Conservation (phyloP, 2,888 invertebrate genomes). For the Cacoxenus indagator region DNA sequence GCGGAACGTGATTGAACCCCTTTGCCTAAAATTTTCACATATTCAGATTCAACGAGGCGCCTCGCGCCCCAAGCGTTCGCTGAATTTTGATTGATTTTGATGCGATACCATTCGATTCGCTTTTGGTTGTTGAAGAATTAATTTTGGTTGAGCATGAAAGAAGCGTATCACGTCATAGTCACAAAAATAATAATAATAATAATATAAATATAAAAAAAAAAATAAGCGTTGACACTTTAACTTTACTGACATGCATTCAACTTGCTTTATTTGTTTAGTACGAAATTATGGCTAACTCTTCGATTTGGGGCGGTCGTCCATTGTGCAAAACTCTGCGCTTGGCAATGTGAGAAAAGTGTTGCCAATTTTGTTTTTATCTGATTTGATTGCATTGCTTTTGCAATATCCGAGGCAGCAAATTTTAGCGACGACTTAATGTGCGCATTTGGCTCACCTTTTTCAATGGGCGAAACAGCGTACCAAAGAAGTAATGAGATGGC, state of each 20-base stretch:
- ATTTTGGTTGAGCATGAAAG: no score
- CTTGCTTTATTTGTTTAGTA: background rate
- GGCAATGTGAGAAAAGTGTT: background rate
- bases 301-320: background rate
- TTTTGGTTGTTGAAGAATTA: background rate
- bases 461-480: background rate
- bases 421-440: background rate
- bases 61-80: conserved; percentile 35
- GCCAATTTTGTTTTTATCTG: background rate
- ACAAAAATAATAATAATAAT: no score
- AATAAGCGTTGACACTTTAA: conserved; percentile 3
- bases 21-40: conserved; percentile 34
- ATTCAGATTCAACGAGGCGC: conserved; percentile 36
- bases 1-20: conserved; percentile 35
- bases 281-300: background rate
- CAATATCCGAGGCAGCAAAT: background rate
- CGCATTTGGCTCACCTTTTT: background rate
- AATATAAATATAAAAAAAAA: no score
- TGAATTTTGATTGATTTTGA: conserved; percentile 55
- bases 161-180: background rate
- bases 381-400: background rate
- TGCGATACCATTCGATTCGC: conserved; percentile 29
- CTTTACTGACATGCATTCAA: background rate
- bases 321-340: background rate
- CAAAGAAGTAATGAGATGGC: background rate